These are phyloP conservation scores for Himalopsyche kuldschensis DNA, from an alignment of 2,888 invertebrate species.

Conservation along the genomic window DNA sequence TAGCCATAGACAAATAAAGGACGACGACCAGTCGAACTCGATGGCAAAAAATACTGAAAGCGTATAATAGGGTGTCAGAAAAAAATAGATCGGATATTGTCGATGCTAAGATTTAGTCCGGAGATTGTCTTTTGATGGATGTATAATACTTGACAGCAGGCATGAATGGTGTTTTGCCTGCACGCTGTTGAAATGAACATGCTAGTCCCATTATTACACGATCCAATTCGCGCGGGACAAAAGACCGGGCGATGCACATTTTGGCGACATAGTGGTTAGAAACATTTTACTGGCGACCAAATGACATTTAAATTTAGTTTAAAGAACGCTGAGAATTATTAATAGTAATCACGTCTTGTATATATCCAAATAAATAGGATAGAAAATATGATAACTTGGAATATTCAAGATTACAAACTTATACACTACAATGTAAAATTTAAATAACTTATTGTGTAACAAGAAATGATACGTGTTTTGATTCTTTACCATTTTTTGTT, in stretches of 20 bases:
- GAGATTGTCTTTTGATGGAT: not conserved
- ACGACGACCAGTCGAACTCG: not conserved
- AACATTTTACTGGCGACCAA: not conserved
- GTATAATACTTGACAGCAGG: not conserved
- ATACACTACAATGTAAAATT: too few species aligned
- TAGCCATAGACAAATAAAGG: too few species aligned
- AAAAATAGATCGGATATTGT: not conserved
- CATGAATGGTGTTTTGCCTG: not conserved
- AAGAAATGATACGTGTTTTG: too few species aligned
- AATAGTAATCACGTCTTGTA: too few species aligned
- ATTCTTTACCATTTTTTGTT: too few species aligned
- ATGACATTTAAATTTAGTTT: too few species aligned
- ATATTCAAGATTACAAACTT: too few species aligned
- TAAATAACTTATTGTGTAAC: too few species aligned
- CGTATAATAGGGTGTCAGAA: not conserved
- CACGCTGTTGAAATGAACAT: not conserved
- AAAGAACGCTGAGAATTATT: too few species aligned
- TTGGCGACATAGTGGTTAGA: not conserved
- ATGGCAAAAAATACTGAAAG: not conserved
- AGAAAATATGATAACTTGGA: too few species aligned
- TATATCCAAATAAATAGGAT: too few species aligned
- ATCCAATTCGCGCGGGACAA: not conserved
- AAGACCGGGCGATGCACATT: not conserved
- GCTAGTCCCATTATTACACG: not conserved
- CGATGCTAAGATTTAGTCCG: not conserved